A percentile compares a stretch with the other conserved stretches of the same genome.
These are phyloP conservation scores for Atlantisia rogersi DNA, from an alignment of 2,113 vertebrate genomes.

Conservation along the genomic window DNA sequence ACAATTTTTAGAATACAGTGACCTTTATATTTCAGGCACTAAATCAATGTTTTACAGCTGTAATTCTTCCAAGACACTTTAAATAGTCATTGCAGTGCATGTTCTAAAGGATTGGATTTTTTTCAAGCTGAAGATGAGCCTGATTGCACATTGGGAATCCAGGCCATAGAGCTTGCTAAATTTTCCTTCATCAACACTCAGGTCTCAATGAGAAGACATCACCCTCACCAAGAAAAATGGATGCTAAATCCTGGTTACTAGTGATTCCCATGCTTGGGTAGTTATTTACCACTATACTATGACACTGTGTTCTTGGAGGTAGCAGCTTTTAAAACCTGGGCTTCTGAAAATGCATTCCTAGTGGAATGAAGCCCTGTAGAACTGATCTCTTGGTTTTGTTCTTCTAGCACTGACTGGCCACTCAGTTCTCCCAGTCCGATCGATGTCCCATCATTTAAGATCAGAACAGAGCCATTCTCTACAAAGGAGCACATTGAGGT, in stretches of 20 bases:
- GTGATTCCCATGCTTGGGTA: background rate
- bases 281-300: background rate
- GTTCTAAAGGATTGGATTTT: background rate
- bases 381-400: background rate
- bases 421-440: conserved; percentile 90
- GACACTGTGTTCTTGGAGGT: background rate
- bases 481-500: conserved; percentile 74
- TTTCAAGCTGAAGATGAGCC: conserved; percentile 21
- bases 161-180: background rate
- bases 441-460: conserved; percentile 91
- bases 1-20: background rate
- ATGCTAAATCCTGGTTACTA: background rate
- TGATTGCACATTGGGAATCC: conserved; percentile 13
- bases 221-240: background rate
- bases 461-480: conserved; percentile 82
- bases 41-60: conserved; percentile 47
- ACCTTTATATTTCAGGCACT: conserved; percentile 39
- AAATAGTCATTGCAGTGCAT: background rate
- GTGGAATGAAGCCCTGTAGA: background rate
- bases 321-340: background rate
- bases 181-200: background rate
- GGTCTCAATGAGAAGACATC: background rate
- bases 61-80: conserved; percentile 29
- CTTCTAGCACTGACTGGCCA: conserved; percentile 89
- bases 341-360: background rate